Evolutionary conservation across 2,113 vertebrate genomes (phyloP).

Genomic region (Daphoenositta chrysoptera): DNA sequence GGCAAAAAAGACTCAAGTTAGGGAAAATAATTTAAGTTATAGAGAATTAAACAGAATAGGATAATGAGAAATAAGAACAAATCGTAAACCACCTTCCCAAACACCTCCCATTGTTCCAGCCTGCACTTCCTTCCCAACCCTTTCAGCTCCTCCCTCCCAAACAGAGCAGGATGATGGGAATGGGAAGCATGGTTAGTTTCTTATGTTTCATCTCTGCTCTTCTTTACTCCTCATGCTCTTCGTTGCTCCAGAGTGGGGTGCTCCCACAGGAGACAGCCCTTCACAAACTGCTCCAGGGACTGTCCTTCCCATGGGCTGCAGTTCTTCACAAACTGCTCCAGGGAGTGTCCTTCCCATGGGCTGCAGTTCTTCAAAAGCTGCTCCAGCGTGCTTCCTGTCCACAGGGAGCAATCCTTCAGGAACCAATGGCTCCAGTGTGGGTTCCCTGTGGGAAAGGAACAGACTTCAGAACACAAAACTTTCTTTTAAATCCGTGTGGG

Average conservation of each 20-base stretch:
- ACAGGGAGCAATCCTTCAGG: background rate
- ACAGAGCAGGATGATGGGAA: background rate
- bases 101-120: background rate
- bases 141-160: background rate
- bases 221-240: background rate
- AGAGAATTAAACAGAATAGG: background rate
- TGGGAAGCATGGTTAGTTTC: background rate
- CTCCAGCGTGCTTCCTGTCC: background rate
- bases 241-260: background rate
- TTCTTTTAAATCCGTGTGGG: background rate
- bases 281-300: background rate
- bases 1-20: background rate
- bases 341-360: background rate
- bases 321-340: background rate
- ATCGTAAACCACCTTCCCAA: background rate
- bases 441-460: background rate
- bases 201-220: background rate
- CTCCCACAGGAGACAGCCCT: background rate
- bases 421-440: background rate
- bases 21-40: background rate
- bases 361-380: background rate
- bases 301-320: background rate
- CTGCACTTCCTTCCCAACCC: background rate
- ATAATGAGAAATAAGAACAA: background rate
- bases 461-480: background rate